Conservation (phyloP, 1,140 invertebrate species). For the Drosophila tropicalis region DNA sequence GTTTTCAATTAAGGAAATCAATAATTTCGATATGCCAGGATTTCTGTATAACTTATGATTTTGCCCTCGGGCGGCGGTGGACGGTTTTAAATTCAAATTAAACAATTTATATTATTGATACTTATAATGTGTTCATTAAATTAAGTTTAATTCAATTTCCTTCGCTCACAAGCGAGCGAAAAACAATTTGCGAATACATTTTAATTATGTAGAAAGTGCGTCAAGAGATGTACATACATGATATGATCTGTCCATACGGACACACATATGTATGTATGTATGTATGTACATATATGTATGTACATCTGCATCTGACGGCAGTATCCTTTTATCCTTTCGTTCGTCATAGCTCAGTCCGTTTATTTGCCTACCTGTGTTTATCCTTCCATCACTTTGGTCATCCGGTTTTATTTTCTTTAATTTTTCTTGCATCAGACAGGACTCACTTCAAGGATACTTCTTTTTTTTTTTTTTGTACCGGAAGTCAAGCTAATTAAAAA, state of each 20-base stretch:
- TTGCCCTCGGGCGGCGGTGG: neutral
- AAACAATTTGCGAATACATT: neutral
- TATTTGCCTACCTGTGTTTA: neutral
- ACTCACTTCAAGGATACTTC: too few species aligned
- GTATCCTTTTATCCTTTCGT: neutral
- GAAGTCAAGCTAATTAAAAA: too few species aligned
- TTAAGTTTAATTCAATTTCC: constrained; percentile 4
- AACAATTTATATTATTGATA: constrained; percentile 8
- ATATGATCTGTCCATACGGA: neutral
- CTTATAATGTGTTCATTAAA: constrained; percentile 3
- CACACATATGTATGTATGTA: neutral
- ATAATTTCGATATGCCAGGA: neutral
- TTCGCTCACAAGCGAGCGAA: neutral
- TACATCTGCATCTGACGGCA: neutral
- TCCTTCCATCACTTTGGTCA: neutral
- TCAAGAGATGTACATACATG: neutral
- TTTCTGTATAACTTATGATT: constrained; percentile 8
- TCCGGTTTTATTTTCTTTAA: neutral
- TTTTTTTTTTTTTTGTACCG: too few species aligned
- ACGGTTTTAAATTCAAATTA: constrained; percentile 7
- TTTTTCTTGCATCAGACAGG: neutral
- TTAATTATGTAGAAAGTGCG: neutral
- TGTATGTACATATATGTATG: neutral
- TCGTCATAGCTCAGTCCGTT: neutral
- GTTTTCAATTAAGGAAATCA: constrained; percentile 10